Evolutionary conservation across 2,888 invertebrate genomes (phyloP).

Genomic region (Congeria kusceri): DNA sequence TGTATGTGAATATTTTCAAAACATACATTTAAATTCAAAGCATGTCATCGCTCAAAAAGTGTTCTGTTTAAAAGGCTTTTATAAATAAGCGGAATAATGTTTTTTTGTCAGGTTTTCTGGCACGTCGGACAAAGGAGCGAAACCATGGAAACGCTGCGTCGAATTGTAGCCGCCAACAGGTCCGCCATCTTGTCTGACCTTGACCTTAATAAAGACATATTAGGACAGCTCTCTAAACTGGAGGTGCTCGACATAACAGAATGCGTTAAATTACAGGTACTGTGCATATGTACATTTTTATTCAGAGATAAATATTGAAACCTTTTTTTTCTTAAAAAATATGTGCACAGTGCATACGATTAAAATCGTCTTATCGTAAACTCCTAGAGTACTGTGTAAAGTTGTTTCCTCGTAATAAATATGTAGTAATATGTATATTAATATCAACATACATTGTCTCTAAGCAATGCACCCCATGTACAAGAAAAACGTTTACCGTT

Average conservation of each 20-base stretch:
- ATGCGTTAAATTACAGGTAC: slow-evolving; percentile 67
- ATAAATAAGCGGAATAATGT: too few relatives aligned
- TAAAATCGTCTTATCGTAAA: background rate
- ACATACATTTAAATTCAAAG: too few relatives aligned
- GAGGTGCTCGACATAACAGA: slow-evolving; percentile 64
- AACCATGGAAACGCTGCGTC: slow-evolving; percentile 63
- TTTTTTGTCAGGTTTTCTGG: too few relatives aligned
- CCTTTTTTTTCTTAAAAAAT: background rate
- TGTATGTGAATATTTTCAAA: too few relatives aligned
- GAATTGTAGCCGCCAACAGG: slow-evolving; percentile 58
- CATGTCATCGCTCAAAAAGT: too few relatives aligned
- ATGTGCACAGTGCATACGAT: background rate
- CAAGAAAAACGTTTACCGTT: too few relatives aligned
- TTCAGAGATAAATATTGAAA: background rate
- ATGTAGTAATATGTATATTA: background rate
- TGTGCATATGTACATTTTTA: background rate
- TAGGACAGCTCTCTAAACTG: slow-evolving; percentile 50
- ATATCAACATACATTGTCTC: background rate
- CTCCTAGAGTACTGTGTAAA: too few relatives aligned
- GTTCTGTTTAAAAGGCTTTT: too few relatives aligned
- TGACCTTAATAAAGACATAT: slow-evolving; percentile 62
- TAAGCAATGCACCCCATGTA: too few relatives aligned
- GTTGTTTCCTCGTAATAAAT: too few relatives aligned
- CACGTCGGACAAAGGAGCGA: too few relatives aligned
- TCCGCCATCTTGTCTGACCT: slow-evolving; percentile 58